Evolutionary conservation across 1,140 invertebrate species (phyloP).

Genomic region (Drosophila serrata): DNA sequence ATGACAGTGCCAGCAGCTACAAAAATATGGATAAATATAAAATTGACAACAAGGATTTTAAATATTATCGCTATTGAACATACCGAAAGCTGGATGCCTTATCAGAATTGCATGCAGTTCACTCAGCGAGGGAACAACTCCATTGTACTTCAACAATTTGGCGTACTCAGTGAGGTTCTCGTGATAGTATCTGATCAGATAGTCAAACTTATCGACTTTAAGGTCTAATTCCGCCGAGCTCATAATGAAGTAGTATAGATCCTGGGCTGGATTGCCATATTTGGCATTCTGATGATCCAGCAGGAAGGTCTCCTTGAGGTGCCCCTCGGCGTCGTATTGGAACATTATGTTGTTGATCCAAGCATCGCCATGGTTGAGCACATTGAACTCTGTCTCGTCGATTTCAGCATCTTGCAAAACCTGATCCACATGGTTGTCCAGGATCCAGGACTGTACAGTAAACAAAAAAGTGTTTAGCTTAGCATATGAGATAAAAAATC

Average conservation of each 20-base stretch:
- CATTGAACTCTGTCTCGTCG: slow-evolving; percentile 86
- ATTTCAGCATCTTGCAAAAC: slow-evolving; percentile 23
- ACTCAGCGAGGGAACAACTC: slow-evolving; percentile 41
- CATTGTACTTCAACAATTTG: slow-evolving; percentile 36
- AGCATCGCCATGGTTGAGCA: slow-evolving; percentile 88
- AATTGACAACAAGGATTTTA: not conserved
- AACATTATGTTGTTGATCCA: slow-evolving; percentile 90
- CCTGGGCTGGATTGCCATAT: slow-evolving; percentile 57
- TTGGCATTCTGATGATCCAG: slow-evolving; percentile 74
- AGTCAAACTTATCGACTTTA: slow-evolving; percentile 57
- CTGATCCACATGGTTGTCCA: slow-evolving; percentile 30
- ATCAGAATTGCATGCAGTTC: slow-evolving; percentile 49
- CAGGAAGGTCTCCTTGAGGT: slow-evolving; percentile 86
- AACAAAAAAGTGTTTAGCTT: not conserved
- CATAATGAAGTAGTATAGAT: slow-evolving; percentile 57
- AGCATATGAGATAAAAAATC: not conserved
- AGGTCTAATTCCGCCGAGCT: slow-evolving; percentile 49
- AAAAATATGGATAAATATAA: not conserved
- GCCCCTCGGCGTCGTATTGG: slow-evolving; percentile 86
- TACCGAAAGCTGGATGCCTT: slow-evolving; percentile 44
- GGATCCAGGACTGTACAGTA: slow-evolving; percentile 6
- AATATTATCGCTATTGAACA: not conserved
- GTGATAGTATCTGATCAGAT: slow-evolving; percentile 57
- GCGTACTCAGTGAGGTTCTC: slow-evolving; percentile 42
- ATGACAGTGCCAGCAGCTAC: slow-evolving; percentile 48